phyloP scores from a whole-genome alignment of 2,888 invertebrate genomes.

The Drosophila fulvimacula region DNA sequence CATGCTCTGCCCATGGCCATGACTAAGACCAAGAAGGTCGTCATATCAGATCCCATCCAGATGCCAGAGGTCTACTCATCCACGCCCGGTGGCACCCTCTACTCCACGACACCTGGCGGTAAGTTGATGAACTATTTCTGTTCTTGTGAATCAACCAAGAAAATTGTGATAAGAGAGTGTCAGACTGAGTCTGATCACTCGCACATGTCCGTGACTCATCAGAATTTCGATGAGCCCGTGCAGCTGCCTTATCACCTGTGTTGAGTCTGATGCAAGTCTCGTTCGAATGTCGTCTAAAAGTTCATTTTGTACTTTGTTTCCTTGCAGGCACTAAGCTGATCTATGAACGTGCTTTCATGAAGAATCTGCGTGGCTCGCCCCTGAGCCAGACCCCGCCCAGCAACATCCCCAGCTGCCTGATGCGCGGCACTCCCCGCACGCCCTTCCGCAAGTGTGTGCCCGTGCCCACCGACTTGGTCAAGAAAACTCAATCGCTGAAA shows the following conservation, averaged over 20 bases:
- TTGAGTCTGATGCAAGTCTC: slow-evolving; percentile 79
- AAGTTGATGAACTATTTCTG: slow-evolving; percentile 80
- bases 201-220: slow-evolving; percentile 86
- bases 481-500: slow-evolving; percentile 76
- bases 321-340: slow-evolving; percentile 95
- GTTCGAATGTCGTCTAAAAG: slow-evolving; percentile 18
- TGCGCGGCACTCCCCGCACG: slow-evolving; percentile 87
- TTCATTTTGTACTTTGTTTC: slow-evolving; percentile 53
- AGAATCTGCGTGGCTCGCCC: slow-evolving; percentile 95
- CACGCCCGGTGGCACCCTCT: slow-evolving; percentile 97
- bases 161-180: slow-evolving; percentile 35
- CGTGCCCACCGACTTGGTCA: slow-evolving; percentile 74
- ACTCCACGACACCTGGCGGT: slow-evolving; percentile 98
- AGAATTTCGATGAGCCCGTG: slow-evolving; percentile 13
- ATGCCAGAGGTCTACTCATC: slow-evolving; percentile 95
- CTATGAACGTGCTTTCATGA: slow-evolving; percentile 94
- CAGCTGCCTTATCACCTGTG: slow-evolving; percentile 57
- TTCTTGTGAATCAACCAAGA: slow-evolving; percentile 46
- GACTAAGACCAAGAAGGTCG: slow-evolving; percentile 90
- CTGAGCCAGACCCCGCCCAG: slow-evolving; percentile 95
- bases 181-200: slow-evolving; percentile 76
- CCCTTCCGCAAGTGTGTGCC: slow-evolving; percentile 84
- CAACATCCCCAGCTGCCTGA: slow-evolving; percentile 90
- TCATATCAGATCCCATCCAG: slow-evolving; percentile 93
- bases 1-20: slow-evolving; percentile 91